Evolutionary conservation across 1,140 invertebrate genomes (phyloP), one percentile per base, ranked within the genome.

Genomic region (Phenacoccus solenopsis): DNA sequence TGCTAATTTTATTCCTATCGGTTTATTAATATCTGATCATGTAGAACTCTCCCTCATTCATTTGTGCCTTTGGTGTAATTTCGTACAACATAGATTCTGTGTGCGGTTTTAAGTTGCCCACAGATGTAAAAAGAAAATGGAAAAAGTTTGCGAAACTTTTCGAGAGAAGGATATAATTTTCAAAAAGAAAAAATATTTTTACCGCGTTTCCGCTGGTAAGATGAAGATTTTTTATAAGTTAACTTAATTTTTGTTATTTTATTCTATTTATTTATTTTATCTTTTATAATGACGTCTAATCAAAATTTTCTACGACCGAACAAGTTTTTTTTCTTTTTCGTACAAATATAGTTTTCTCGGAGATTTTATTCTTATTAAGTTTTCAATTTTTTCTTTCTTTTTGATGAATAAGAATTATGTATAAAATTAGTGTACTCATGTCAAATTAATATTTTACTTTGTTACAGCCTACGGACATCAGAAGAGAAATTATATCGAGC

Each of bases 201-300:
- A 49, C 38, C 38, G 38, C 20, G 38, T 2, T 49, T 16, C 38
- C n/a, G n/a, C n/a, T 49, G 12, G 38, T 49, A 49, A 49, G 20
- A 49, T 49, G 38, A 49, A 49, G 38, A 49, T 49, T 49, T 49
- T 49, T 49, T 49, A n/a, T 49, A 49, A 49, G 12, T 49, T 49
- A 49, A 49, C 38, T 49, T 49, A 49, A 49, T 49, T 49, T 49
- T 49, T 49, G 38, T 49, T 49, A 49, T 49, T 49, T 49, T 49
- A 49, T 49, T 49, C 20, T 49, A 49, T 49, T 49, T 49, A 49
- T 49, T 49, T 49, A 49, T 49, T 49, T 49, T 49, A 49, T 49
- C 38, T 49, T n/a, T 49, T 49, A 49, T 49, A 49, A 49, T 49
- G 38, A 49, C 38, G 38, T 49, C 38, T 49, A 49, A 49, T 49